Conservation (phyloP, 2,797 vertebrate species). For the Megalops cyprinoides region DNA sequence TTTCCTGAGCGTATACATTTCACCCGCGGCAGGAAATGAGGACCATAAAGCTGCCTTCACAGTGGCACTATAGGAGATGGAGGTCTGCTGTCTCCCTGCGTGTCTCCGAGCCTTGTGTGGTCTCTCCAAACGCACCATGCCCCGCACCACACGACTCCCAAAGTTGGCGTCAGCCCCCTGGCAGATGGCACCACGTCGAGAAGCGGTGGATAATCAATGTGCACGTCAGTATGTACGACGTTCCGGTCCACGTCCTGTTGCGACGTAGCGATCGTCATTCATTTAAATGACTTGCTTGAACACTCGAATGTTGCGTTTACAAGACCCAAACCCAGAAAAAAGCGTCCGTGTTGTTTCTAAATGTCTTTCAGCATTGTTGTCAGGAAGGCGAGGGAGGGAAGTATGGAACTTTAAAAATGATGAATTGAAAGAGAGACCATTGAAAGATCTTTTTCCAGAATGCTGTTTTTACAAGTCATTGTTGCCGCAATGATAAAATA, state of each 20-base stretch:
- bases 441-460: conserved; percentile 34
- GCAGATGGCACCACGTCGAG: neutral
- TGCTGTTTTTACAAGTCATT: conserved; percentile 40
- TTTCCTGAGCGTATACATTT: conserved; percentile 18
- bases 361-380: conserved; percentile 5
- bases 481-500: conserved; percentile 50
- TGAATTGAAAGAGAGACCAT: conserved; percentile 40
- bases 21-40: conserved; percentile 13
- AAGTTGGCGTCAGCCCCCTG: neutral
- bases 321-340: neutral
- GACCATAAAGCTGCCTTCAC: conserved; percentile 1
- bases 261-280: neutral
- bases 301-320: neutral
- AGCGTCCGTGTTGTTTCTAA: neutral
- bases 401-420: conserved; percentile 6
- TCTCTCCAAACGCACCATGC: neutral
- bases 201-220: neutral
- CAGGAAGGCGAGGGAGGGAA: neutral
- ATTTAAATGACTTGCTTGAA: conserved; percentile 8
- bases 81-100: neutral
- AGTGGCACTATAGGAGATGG: neutral
- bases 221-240: neutral
- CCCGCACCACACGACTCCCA: neutral
- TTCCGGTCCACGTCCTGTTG: neutral
- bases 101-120: neutral